Base-by-base conservation (phyloP, 2,888 invertebrate species). In the Nasonovia ribisnigri region DNA sequence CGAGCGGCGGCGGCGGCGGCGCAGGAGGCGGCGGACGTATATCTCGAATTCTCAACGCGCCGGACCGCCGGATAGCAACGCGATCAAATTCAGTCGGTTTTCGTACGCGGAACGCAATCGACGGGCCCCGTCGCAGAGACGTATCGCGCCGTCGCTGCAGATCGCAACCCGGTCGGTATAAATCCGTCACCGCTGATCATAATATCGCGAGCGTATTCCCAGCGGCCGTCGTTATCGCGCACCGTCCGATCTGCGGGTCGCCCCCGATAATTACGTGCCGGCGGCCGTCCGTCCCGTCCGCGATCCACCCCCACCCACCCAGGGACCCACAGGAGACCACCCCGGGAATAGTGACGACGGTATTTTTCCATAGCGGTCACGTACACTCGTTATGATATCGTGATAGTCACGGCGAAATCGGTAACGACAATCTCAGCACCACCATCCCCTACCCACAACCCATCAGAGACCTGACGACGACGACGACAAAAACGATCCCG, bases 11-110 rank as follows among this genome's bases (percentile, higher is more conserved):
- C 13, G 51, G 60, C 87, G 51, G 43, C 86, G 46, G 36, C 51
- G 88, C 16, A 20, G 24, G 20, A 36, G 57, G 46, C 87, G 87
- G n/a, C 36, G 54, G 42, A 77, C 88, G 93, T 89, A 92, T 86
- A 60, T 90, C 84, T 77, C 77, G 36, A 77, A 77, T 77, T 60
- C 89, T 89, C 84, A 67, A 67, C 93, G 93, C 93, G 93, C 93
- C 90, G 93, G 93, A 93, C 93, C 86, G 86, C 93, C 57, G 93
- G 90, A 93, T 84, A 60, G 84, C 84, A 88, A 90, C 46, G 93
- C 93, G 90, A 90, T 86, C 86, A 67, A 36, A 77, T 93, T 93
- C 90, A 93, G 93, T 93, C 93, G 93, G 90, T 93, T 93, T 93
- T 93, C 57, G 90, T 87, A 90, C 86, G 93, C 84, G 84, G 86